These are phyloP conservation scores for Pammene fasciana DNA, from an alignment of 2,888 invertebrate genomes.

Conservation along the genomic window DNA sequence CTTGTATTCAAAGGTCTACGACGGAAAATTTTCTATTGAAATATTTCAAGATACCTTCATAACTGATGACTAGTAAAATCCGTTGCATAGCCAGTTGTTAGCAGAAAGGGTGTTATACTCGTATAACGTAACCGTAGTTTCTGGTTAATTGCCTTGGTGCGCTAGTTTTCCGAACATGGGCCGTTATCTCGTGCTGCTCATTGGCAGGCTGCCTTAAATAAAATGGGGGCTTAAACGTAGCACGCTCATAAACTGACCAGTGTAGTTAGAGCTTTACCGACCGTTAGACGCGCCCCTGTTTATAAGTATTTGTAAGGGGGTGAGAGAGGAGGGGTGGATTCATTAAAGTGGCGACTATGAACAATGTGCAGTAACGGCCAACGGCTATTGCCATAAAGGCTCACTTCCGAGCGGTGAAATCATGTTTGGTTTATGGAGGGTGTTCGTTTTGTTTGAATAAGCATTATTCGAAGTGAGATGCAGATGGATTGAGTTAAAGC, in stretches of 20 bases:
- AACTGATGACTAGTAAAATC: neutral
- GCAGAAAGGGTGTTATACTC: constrained; percentile 43
- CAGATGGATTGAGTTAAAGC: constrained; percentile 11
- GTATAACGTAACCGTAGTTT: constrained; percentile 43
- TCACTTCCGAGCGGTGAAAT: constrained; percentile 45
- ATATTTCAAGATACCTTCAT: neutral
- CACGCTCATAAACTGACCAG: constrained; percentile 50
- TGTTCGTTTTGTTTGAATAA: constrained; percentile 26
- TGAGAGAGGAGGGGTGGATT: constrained; percentile 33
- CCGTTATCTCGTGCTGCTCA: constrained; percentile 49
- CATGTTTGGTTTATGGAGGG: constrained; percentile 39
- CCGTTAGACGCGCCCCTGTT: constrained; percentile 34
- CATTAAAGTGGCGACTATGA: constrained; percentile 47
- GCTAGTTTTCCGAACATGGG: constrained; percentile 51
- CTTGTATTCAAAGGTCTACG: too few relatives aligned
- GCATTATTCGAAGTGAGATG: constrained; percentile 7
- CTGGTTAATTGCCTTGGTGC: constrained; percentile 50
- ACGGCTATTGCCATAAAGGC: constrained; percentile 49
- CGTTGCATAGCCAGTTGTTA: constrained; percentile 11
- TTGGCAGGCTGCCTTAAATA: constrained; percentile 70
- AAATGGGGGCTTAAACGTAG: constrained; percentile 58
- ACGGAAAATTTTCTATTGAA: too few relatives aligned
- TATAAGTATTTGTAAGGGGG: constrained; percentile 30
- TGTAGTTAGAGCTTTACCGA: constrained; percentile 13
- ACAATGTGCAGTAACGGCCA: constrained; percentile 51